Conservation (phyloP, 2,113 vertebrate genomes). For the Hemicordylus capensis region DNA sequence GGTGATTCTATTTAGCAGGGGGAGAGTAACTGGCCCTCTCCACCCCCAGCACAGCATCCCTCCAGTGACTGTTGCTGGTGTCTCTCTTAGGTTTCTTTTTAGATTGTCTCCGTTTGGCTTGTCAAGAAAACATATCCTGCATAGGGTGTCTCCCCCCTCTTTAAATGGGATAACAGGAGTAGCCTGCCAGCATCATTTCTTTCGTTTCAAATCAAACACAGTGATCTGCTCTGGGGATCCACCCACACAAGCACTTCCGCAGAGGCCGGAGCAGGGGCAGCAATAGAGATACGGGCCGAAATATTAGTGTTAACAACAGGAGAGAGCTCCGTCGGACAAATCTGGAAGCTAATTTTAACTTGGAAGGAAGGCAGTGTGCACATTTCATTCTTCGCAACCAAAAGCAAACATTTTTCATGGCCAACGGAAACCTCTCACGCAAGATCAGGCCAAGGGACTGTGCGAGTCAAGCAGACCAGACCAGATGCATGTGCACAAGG, state of each 20-base stretch:
- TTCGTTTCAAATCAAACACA: background rate
- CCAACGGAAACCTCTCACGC: background rate
- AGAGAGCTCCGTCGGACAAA: background rate
- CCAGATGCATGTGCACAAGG: background rate
- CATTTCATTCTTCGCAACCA: background rate
- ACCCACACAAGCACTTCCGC: background rate
- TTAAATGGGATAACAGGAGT: background rate
- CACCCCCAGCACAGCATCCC: no score
- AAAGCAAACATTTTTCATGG: background rate
- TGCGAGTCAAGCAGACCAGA: background rate
- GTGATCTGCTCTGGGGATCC: background rate
- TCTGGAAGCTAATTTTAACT: slow-evolving; percentile 2
- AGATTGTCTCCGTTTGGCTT: no score
- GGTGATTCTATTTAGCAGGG: no score
- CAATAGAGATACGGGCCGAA: background rate
- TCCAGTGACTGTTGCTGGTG: no score
- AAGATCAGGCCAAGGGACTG: background rate
- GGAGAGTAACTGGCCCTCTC: no score
- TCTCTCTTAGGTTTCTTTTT: no score
- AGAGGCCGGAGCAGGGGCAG: background rate
- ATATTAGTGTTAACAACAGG: no score
- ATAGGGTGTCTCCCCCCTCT: background rate
- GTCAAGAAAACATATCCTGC: no score
- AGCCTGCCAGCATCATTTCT: background rate
- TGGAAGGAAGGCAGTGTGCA: background rate